A percentile compares a stretch with the other conserved stretches of the same genome.
These are phyloP conservation scores for Pterocles burchelli DNA, from an alignment of 2,113 vertebrate genomes.

Conservation along the genomic window DNA sequence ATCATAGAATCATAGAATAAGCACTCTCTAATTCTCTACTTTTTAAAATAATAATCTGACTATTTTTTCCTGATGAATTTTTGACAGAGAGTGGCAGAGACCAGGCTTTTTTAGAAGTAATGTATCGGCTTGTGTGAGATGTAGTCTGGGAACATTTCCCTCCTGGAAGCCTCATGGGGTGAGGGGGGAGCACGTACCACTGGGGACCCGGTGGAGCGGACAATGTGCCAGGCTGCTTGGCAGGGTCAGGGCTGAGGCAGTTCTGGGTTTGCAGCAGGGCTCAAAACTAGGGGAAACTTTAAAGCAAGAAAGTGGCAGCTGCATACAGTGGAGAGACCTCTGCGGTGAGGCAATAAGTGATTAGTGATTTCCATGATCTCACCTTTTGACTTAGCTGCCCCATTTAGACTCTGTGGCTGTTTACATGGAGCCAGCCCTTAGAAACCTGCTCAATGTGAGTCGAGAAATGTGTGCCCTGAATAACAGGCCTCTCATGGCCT, in stretches of 20 bases:
- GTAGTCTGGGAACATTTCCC: not conserved
- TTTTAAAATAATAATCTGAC: not conserved
- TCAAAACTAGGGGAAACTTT: not conserved
- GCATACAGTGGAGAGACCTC: not conserved
- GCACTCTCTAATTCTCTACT: not conserved
- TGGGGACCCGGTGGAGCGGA: not conserved
- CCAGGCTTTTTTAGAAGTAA: fast-evolving
- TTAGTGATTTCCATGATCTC: conserved; percentile 60
- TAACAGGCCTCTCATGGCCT: too few relatives aligned
- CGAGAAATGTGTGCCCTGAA: not conserved
- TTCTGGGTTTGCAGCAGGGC: not conserved
- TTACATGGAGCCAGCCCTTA: not conserved
- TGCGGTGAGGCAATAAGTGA: conserved; percentile 7
- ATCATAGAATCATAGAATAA: not conserved
- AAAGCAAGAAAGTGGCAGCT: not conserved
- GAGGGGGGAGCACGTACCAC: not conserved
- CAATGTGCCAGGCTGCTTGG: not conserved
- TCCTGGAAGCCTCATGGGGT: not conserved
- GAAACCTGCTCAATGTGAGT: not conserved
- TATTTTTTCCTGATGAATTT: not conserved
- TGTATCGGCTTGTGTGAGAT: fast-evolving
- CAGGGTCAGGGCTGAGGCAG: not conserved
- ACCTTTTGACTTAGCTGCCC: conserved; percentile 37
- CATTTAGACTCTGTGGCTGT: not conserved
- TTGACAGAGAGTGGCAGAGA: not conserved